These are phyloP conservation scores for Bostrychus sinensis DNA, from an alignment of 2,113 vertebrate genomes.

Conservation along the genomic window DNA sequence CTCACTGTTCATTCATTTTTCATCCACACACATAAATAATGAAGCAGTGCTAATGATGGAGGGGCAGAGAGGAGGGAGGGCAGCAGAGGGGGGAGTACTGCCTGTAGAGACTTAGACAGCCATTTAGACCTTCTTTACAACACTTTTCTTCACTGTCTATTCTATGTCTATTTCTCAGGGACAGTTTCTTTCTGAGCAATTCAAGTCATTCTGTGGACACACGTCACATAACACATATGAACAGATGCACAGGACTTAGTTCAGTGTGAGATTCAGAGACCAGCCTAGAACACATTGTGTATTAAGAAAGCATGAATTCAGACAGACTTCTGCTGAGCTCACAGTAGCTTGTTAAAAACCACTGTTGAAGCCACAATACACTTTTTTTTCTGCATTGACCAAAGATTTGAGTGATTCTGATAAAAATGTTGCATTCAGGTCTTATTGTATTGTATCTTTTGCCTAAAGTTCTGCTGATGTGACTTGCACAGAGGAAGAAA, in stretches of 20 bases:
- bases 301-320: conserved; percentile 34
- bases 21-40: conserved; percentile 66
- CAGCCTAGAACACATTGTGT: conserved; percentile 65
- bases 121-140: conserved; percentile 25
- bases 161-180: conserved; percentile 32
- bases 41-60: conserved; percentile 47
- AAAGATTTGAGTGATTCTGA: no score
- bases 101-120: conserved; percentile 23
- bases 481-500: no score
- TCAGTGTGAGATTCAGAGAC: conserved; percentile 60
- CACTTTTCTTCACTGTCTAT: conserved; percentile 20
- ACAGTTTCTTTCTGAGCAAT: conserved; percentile 27
- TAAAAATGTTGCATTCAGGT: no score
- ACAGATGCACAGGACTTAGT: conserved; percentile 26
- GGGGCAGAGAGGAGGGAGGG: not conserved
- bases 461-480: no score
- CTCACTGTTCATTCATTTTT: conserved; percentile 58
- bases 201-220: conserved; percentile 41
- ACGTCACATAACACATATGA: conserved; percentile 13
- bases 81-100: not conserved
- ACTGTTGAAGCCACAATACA: no score
- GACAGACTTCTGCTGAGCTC: not conserved
- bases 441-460: no score
- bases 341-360: no score
- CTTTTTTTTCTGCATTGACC: not conserved